Conservation (phyloP, 1,140 invertebrate species). For the Neodiprion lecontei region DNA sequence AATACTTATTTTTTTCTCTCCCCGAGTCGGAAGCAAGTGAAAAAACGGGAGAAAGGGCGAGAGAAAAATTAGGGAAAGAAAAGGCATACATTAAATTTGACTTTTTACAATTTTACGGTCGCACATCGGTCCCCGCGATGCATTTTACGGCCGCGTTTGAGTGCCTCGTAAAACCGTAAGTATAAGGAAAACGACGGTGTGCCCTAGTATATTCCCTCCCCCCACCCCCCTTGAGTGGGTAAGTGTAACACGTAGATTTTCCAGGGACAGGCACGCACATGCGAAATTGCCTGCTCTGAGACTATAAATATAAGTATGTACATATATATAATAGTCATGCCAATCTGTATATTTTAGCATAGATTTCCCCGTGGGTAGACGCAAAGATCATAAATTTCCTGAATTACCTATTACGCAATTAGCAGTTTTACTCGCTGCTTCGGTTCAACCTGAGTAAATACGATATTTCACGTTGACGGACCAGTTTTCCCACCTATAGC, state of each 20-base stretch:
- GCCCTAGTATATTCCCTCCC: neutral
- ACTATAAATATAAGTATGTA: too few species aligned
- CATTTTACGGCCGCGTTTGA: neutral
- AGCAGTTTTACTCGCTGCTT: neutral
- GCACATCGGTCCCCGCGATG: neutral
- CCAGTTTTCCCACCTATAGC: too few species aligned
- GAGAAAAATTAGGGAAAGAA: neutral
- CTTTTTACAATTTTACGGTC: neutral
- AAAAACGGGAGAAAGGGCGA: neutral
- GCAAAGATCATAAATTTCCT: neutral
- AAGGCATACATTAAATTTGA: neutral
- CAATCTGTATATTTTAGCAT: neutral
- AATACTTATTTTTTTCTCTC: neutral
- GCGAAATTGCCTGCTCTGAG: too few species aligned
- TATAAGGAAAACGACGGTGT: neutral
- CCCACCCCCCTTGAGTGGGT: too few species aligned
- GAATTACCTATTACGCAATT: neutral
- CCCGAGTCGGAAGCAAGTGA: neutral
- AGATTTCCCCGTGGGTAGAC: neutral
- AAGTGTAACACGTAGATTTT: too few species aligned
- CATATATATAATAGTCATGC: too few species aligned
- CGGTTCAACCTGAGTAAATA: too few species aligned
- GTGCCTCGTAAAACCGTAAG: conserved; percentile 1
- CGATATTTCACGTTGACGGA: too few species aligned
- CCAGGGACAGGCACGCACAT: too few species aligned